Conservation (phyloP, 53 echinoderm and acorn worm genomes). For the Luidia sarsii region DNA sequence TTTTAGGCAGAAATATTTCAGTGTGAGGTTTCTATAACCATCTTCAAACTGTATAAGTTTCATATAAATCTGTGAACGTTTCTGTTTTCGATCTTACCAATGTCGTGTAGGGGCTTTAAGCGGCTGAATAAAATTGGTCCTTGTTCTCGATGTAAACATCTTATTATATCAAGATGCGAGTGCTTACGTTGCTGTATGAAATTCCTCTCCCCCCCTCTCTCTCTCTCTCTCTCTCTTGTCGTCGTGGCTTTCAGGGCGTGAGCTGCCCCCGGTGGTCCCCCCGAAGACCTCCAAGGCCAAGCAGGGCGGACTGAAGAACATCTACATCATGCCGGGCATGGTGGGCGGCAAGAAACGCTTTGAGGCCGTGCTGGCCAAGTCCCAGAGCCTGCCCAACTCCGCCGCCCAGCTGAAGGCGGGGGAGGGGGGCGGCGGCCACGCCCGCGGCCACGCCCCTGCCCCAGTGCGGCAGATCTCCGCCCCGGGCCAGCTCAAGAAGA, state of each 20-base stretch:
- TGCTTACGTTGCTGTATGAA: no score
- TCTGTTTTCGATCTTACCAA: no score
- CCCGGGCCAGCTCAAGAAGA: conserved; percentile 65
- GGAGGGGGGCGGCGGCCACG: background rate
- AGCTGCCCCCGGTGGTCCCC: conserved; percentile 81
- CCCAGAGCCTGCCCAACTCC: conserved; percentile 69
- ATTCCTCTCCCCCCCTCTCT: no score
- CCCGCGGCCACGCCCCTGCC: conserved; percentile 4
- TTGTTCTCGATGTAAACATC: no score
- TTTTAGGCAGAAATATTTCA: no score
- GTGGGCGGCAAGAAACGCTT: conserved; percentile 93
- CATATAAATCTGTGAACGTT: no score
- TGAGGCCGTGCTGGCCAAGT: conserved; percentile 97
- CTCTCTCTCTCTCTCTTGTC: no score
- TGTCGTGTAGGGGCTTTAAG: no score
- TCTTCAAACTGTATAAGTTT: no score
- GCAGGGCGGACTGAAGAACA: conserved; percentile 69
- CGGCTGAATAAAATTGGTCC: no score
- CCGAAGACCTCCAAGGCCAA: conserved; percentile 74
- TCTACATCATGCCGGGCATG: conserved; percentile 99
- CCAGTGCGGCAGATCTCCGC: conserved; percentile 48
- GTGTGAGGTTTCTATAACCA: no score
- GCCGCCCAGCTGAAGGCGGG: conserved; percentile 60
- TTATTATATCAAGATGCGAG: no score
- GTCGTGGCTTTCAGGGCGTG: conserved; percentile 64